A percentile compares a stretch with the other conserved stretches of the same genome.
Evolutionary conservation across 2,113 vertebrate species (phyloP).

Genomic region (Leptocoma aspasia): DNA sequence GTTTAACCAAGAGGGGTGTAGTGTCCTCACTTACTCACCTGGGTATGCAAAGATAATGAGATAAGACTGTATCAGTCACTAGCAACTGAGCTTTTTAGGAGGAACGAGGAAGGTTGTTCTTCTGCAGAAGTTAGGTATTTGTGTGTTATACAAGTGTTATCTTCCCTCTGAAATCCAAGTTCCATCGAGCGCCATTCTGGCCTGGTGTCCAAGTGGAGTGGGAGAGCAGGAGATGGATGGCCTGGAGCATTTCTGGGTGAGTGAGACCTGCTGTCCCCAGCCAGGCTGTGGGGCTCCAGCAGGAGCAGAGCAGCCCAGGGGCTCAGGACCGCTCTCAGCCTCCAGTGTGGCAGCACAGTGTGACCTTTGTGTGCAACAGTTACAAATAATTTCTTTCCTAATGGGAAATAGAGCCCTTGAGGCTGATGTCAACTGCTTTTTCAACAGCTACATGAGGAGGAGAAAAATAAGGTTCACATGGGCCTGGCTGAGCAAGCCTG

Average conservation of each 20-base stretch:
- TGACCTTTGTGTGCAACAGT: neutral
- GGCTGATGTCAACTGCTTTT: neutral
- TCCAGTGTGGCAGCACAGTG: neutral
- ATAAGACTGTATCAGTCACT: neutral
- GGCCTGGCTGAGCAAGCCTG: neutral
- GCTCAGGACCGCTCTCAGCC: neutral
- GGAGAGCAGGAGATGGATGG: neutral
- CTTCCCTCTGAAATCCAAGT: neutral
- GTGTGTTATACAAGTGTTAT: neutral
- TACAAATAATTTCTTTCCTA: neutral
- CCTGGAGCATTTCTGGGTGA: neutral
- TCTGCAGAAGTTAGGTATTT: neutral
- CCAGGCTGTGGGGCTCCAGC: neutral
- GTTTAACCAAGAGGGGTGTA: neutral
- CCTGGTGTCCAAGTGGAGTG: neutral
- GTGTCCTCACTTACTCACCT: neutral
- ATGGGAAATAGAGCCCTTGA: neutral
- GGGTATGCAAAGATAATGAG: neutral
- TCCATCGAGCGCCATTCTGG: rapidly evolving
- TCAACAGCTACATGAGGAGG: neutral
- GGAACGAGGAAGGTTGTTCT: neutral
- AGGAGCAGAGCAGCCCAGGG: neutral
- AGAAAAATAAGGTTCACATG: neutral
- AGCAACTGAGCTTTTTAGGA: neutral
- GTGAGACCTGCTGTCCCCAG: neutral